Percentiles rank a stretch among this genome's conserved stretches.
Conservation (phyloP, 1,140 invertebrate species). For the Drosophila rufa region DNA sequence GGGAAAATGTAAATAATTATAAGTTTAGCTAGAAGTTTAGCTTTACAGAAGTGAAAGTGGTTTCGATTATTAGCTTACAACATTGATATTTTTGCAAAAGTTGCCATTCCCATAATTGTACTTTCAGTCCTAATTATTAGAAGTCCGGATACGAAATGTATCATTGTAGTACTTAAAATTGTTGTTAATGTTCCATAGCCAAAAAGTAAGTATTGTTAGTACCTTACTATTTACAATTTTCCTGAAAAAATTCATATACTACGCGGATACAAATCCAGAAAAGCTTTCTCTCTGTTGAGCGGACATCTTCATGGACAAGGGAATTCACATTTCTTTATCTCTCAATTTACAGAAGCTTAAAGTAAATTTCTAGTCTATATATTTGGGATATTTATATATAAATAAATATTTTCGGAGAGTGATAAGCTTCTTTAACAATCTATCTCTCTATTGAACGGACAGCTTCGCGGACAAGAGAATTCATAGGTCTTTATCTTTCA, state of each 20-base stretch:
- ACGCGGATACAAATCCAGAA: no score
- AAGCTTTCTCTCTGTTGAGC: no score
- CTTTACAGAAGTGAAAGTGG: not conserved
- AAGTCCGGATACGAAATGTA: not conserved
- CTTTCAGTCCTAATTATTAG: no score
- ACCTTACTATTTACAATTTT: not conserved
- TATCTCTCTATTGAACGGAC: not conserved
- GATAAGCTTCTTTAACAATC: not conserved
- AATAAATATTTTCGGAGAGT: not conserved
- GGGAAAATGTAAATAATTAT: not conserved
- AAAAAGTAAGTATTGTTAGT: no score
- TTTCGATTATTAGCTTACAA: constrained; percentile 8
- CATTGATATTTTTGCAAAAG: constrained; percentile 7
- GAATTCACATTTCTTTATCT: no score
- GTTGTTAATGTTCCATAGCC: no score
- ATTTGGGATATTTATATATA: no score
- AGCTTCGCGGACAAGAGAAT: not conserved
- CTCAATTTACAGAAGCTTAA: not conserved
- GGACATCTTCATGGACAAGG: no score
- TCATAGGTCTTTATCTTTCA: no score
- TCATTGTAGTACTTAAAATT: not conserved
- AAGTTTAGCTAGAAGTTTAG: not conserved
- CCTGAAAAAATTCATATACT: no score
- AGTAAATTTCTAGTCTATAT: no score
- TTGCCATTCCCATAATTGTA: not conserved